Evolutionary conservation across 2,888 invertebrate species (phyloP).

Genomic region (Rotaria magnacalcarata): DNA sequence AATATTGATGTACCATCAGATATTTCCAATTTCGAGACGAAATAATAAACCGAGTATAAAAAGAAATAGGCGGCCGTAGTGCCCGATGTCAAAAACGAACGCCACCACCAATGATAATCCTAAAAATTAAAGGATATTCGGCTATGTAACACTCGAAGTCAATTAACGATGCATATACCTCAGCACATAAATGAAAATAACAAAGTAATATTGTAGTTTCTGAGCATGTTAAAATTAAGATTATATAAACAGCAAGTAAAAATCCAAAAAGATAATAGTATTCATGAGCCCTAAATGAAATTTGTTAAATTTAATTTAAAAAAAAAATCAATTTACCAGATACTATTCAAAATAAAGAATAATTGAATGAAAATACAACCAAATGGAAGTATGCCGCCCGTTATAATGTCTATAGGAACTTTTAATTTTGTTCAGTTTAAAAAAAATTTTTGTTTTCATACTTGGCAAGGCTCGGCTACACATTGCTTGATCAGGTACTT

Average conservation of each 20-base stretch:
- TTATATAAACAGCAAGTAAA: slow-evolving; percentile 86
- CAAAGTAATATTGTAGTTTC: slow-evolving; percentile 90
- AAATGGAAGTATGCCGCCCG: slow-evolving; percentile 96
- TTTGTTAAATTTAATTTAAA: neutral
- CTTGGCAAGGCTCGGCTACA: slow-evolving; percentile 88
- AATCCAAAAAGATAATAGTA: slow-evolving; percentile 99
- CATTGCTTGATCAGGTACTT: slow-evolving; percentile 95
- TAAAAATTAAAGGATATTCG: neutral
- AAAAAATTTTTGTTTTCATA: neutral
- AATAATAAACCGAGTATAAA: slow-evolving; percentile 95
- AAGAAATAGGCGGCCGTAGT: slow-evolving; percentile 93
- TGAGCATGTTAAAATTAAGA: slow-evolving; percentile 88
- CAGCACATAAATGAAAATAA: slow-evolving; percentile 94
- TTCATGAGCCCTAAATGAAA: slow-evolving; percentile 65
- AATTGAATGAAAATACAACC: slow-evolving; percentile 92
- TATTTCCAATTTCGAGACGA: slow-evolving; percentile 87
- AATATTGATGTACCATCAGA: slow-evolving; percentile 88
- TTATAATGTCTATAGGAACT: slow-evolving; percentile 63
- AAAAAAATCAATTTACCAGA: slow-evolving; percentile 64
- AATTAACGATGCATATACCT: slow-evolving; percentile 56
- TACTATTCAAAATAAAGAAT: slow-evolving; percentile 89
- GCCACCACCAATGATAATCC: slow-evolving; percentile 99
- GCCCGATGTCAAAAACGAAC: slow-evolving; percentile 90
- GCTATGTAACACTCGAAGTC: neutral
- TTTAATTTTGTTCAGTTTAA: neutral